Percentiles rank a stretch among this genome's conserved stretches.
phyloP scores from a whole-genome alignment of 2,888 invertebrate species.

The Conistra vaccinii region DNA sequence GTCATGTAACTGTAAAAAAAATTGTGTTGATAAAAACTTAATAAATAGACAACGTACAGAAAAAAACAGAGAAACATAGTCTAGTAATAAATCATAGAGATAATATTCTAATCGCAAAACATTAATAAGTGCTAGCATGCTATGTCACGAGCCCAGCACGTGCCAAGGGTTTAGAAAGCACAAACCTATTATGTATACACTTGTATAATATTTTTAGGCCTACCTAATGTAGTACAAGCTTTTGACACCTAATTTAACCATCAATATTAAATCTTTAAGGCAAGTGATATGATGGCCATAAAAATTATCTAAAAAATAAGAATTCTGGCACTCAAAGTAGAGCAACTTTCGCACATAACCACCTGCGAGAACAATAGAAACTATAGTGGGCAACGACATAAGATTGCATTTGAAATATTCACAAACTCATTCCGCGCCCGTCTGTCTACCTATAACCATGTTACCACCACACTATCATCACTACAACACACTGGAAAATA shows the following conservation, averaged over 20 bases:
- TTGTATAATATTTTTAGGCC: not conserved
- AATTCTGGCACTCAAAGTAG: slow-evolving; percentile 65
- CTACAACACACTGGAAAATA: slow-evolving; percentile 56
- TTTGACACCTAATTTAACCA: too few species aligned
- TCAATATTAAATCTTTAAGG: too few species aligned
- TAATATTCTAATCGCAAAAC: slow-evolving; percentile 3
- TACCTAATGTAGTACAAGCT: too few species aligned
- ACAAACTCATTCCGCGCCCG: slow-evolving; percentile 88
- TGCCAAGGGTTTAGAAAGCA: not conserved
- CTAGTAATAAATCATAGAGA: slow-evolving; percentile 1
- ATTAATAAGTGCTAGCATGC: not conserved
- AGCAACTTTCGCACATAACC: slow-evolving; percentile 72
- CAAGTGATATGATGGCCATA: too few species aligned
- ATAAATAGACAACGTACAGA: not conserved
- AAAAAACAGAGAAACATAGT: not conserved
- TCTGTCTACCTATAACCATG: slow-evolving; percentile 83
- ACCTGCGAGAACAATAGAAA: slow-evolving; percentile 84
- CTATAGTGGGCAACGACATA: slow-evolving; percentile 84
- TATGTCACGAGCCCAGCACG: not conserved
- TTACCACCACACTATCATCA: slow-evolving; percentile 67
- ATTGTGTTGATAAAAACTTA: not conserved
- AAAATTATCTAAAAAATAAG: too few species aligned
- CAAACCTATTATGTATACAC: not conserved
- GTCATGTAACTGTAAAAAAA: not conserved
- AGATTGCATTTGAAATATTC: slow-evolving; percentile 90